Base-by-base conservation (phyloP, 2,797 vertebrate genomes). In the Rhincodon typus region DNA sequence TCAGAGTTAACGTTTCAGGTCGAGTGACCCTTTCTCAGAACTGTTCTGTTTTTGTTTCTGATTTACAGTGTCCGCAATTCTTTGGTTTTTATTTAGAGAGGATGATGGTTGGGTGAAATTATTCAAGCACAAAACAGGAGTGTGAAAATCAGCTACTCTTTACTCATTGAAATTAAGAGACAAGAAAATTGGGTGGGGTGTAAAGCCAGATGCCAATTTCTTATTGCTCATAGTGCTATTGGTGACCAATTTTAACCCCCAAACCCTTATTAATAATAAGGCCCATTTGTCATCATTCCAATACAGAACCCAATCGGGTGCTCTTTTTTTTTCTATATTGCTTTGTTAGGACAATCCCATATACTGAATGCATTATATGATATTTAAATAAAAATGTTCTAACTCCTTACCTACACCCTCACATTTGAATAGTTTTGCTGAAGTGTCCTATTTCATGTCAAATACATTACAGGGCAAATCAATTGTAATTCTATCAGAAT, bases 401-500 rank as follows among this genome's bases (percentile, higher is more conserved):
- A 46, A 23, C 69, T 15, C 12, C 62, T 38, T 66, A 42, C 62
- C 25, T 5, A 70, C 42, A 53, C 38, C 46, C 10, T 15, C 93
- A 46, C 66, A 94, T 94, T 94, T n/a, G 50, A 94, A 94, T 94
- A 94, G 50, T 67, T 94, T 94, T 4, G 12, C 67, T 42, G 4
- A 94, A 42, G 25, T 25, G 67, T 72, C 42, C 67, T 1, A 34
- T 69, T 94, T 50, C 38, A 69, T 10, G 46, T 42, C 42, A 66
- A 50, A 72, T 72, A 17, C 69, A 94, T 94, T 70, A 94, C 21
- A 27, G 69, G 25, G 72, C 66, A 46, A 70, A 94, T 74, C 93
- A 72, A 94, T 72, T 94, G 93, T 94, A 94, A 94, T 70, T 46
- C 69, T 50, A 94, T 72, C 93, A 72, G 67, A 25, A 27, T 94